A percentile compares a stretch with the other conserved stretches of the same genome.
These are phyloP conservation scores for Machaerirhynchus nigripectus DNA, from an alignment of 2,113 vertebrate species.

Conservation along the genomic window DNA sequence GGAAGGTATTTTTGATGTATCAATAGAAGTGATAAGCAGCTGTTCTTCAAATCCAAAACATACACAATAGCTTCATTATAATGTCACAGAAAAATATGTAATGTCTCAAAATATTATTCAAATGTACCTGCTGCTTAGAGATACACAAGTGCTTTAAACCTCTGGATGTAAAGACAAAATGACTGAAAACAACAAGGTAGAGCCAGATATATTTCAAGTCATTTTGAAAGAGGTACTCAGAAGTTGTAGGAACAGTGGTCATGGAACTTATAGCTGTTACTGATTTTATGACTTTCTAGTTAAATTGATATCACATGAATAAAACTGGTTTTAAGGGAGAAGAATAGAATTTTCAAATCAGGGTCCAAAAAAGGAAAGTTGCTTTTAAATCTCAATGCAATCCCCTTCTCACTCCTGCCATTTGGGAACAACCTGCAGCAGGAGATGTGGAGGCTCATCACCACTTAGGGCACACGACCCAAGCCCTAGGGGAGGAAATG, in stretches of 20 bases:
- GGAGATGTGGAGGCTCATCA: neutral
- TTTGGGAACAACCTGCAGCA: neutral
- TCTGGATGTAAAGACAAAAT: neutral
- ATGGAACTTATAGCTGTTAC: neutral
- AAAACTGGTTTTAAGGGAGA: neutral
- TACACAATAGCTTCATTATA: neutral
- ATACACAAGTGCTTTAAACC: neutral
- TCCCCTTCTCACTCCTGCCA: neutral
- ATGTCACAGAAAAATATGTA: neutral
- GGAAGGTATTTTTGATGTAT: neutral
- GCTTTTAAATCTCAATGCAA: neutral
- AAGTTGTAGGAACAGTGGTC: neutral
- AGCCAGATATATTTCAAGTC: neutral
- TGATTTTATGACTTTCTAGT: neutral
- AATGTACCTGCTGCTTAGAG: neutral
- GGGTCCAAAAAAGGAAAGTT: neutral
- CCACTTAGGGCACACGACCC: rapidly evolving
- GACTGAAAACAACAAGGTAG: neutral
- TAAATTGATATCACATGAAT: neutral
- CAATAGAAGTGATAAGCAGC: neutral
- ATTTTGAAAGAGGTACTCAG: neutral
- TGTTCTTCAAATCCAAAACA: neutral
- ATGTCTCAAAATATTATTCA: neutral
- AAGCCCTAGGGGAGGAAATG: neutral
- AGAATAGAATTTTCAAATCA: neutral